phyloP scores from a whole-genome alignment of 2,113 vertebrate genomes.

The Alectura lathami region DNA sequence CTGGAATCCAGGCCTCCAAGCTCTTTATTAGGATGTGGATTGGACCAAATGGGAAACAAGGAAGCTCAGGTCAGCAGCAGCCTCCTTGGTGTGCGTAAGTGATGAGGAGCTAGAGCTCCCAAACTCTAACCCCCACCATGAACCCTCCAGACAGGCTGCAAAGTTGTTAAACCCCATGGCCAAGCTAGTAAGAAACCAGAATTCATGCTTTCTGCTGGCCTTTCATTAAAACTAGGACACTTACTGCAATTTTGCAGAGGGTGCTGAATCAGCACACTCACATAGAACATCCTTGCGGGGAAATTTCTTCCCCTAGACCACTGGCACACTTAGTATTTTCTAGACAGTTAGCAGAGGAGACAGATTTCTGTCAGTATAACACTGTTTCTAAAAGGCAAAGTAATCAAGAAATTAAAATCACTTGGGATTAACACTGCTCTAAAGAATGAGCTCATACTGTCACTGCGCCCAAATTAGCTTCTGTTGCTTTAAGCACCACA shows the following conservation, averaged over 20 bases:
- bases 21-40: not conserved
- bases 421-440: not conserved
- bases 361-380: not conserved
- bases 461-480: not conserved
- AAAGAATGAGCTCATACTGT: not conserved
- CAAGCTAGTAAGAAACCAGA: not conserved
- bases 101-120: not conserved
- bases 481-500: not conserved
- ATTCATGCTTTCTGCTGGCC: not conserved
- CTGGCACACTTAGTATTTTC: not conserved
- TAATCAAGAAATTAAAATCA: not conserved
- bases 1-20: rapidly evolving
- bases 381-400: not conserved
- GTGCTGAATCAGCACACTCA: conserved; percentile 9
- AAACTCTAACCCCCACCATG: not conserved
- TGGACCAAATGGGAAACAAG: not conserved
- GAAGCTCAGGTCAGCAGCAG: not conserved
- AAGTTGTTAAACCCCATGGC: not conserved
- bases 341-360: not conserved
- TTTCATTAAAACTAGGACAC: not conserved
- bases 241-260: not conserved
- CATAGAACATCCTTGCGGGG: not conserved
- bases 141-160: not conserved
- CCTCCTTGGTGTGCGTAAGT: not conserved
- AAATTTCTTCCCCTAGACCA: not conserved